Percentiles rank a stretch among this genome's conserved stretches.
Conservation (phyloP, 2,797 vertebrate genomes). For the Myotis vivesi region DNA sequence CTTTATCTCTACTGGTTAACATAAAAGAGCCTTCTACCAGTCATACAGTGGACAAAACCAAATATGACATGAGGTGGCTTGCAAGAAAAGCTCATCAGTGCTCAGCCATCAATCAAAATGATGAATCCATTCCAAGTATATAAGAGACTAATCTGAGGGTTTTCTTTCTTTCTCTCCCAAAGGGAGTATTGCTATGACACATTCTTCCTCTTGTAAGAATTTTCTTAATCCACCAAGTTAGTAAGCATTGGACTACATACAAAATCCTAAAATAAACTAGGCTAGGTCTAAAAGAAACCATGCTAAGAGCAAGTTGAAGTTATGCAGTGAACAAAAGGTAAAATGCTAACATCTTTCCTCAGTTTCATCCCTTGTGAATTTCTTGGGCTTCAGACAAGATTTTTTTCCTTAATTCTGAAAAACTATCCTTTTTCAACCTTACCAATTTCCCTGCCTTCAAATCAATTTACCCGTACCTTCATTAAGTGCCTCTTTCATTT, state of each 20-base stretch:
- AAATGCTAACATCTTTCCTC: background rate
- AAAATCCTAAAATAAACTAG: slow-evolving; percentile 50
- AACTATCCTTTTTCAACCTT: background rate
- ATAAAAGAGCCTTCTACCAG: slow-evolving; percentile 34
- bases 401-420: slow-evolving; percentile 38
- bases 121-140: slow-evolving; percentile 69
- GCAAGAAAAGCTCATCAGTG: slow-evolving; percentile 50
- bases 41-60: slow-evolving; percentile 60
- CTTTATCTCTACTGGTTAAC: slow-evolving; percentile 36
- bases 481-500: background rate
- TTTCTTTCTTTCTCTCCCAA: slow-evolving; percentile 41
- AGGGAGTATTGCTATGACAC: slow-evolving; percentile 36
- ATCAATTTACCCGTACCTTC: background rate
- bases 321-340: slow-evolving; percentile 21
- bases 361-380: background rate
- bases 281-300: slow-evolving; percentile 28
- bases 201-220: slow-evolving; percentile 62
- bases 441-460: slow-evolving; percentile 8
- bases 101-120: slow-evolving; percentile 68
- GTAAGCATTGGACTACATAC: slow-evolving; percentile 32
- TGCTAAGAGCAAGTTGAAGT: slow-evolving; percentile 17
- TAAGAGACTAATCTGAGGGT: slow-evolving; percentile 57
- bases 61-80: background rate
- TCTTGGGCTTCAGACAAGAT: background rate
- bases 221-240: slow-evolving; percentile 57